Base-by-base conservation (phyloP, 2,888 invertebrate genomes). In the Phlogophora meticulosa region DNA sequence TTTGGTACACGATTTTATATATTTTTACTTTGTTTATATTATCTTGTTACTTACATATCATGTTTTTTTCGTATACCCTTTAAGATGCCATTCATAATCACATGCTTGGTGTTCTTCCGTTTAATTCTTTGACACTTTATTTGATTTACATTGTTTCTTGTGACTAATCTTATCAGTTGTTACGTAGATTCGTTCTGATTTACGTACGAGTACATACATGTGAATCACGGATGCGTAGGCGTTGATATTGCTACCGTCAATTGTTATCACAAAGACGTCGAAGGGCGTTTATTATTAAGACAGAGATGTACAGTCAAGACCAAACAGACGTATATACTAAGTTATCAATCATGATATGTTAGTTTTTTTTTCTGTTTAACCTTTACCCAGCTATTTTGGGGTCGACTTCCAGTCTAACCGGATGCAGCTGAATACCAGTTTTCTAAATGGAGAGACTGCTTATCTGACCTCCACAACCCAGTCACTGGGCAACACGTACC, bases 211-310 rank as follows among this genome's bases (percentile, higher is more conserved):
- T 28, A 28, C 5, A 5, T 13, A 51, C 17, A 22, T 5, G 38
- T 57, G 7, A 48, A 40, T 62, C 53, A 55, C 13, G n/a, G 70
- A 24, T 49, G 58, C 58, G 62, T 51, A 22, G 11, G 22, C 58
- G 40, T 32, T 2, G 28, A 45, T 55, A 45, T 57, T 65, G 45
- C 51, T 73, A 49, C n/a, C 46, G 59, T 32, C 49, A 42, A 45
- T 36, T 60, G 36, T 72, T 69, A 72, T 76, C 76, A 56, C 36
- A 51, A 58, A 55, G 55, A 43, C 70, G 32, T 40, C 52, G 61
- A 62, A 76, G 40, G 48, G 36, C 46, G 45, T 59, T 62, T 73
- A 58, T 62, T 55, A 32, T 55, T 45, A 45, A 32, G 22, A 2
- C 9, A 11, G n/a, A 45, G 0, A 34, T 22, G 40, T 45, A 56